A percentile compares a stretch with the other conserved stretches of the same genome.
Conservation (phyloP, 2,888 invertebrate genomes). For the Panopea generosa region DNA sequence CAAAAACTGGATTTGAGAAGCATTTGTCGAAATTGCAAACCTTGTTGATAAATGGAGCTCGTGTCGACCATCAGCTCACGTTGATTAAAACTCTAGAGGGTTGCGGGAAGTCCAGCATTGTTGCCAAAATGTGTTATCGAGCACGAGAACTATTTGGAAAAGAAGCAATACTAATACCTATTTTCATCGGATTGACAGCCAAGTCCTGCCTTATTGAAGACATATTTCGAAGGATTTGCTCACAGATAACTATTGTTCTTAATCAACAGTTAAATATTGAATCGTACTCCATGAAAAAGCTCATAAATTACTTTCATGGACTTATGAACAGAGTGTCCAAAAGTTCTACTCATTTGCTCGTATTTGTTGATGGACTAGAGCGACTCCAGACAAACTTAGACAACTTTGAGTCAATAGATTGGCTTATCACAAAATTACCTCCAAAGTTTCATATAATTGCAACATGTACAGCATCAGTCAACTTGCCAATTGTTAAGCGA, state of each 20-base stretch:
- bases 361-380: conserved; percentile 69
- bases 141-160: conserved; percentile 63
- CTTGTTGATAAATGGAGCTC: conserved; percentile 55
- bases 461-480: conserved; percentile 58
- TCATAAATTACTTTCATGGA: conserved; percentile 72
- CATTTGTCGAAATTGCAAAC: conserved; percentile 56
- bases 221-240: conserved; percentile 60
- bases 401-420: conserved; percentile 61
- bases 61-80: conserved; percentile 60
- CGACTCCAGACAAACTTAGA: conserved; percentile 68
- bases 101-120: conserved; percentile 57
- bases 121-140: conserved; percentile 55
- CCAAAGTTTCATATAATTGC: conserved; percentile 73
- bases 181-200: conserved; percentile 61
- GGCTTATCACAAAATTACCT: conserved; percentile 72
- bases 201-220: conserved; percentile 51
- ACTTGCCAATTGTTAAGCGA: conserved; percentile 31
- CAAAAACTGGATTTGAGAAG: conserved; percentile 37
- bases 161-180: conserved; percentile 60
- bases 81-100: conserved; percentile 60
- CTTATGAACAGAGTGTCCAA: conserved; percentile 71
- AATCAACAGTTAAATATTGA: conserved; percentile 65
- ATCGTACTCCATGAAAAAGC: conserved; percentile 50
- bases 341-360: conserved; percentile 56
- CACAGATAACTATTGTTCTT: conserved; percentile 59